phyloP scores from a whole-genome alignment of 2,888 invertebrate genomes.

The Tachystola acroxantha region DNA sequence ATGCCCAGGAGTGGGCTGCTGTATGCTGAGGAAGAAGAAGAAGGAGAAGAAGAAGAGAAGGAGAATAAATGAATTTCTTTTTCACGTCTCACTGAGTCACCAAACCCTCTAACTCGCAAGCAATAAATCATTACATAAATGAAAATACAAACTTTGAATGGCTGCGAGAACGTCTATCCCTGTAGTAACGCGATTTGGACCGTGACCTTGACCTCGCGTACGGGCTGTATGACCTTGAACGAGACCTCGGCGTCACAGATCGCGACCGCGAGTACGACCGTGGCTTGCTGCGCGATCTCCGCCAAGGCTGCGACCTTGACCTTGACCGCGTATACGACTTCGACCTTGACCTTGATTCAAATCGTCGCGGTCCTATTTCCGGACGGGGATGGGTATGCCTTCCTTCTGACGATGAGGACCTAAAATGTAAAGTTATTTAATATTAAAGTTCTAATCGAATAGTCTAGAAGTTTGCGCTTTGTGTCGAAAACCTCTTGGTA shows the following conservation, averaged over 20 bases:
- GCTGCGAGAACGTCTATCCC: conserved; percentile 51
- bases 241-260: conserved; percentile 29
- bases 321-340: conserved; percentile 30
- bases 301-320: conserved; percentile 32
- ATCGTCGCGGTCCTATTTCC: conserved; percentile 40
- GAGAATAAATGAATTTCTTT: too few species aligned
- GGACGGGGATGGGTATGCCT: conserved; percentile 33
- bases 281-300: conserved; percentile 43
- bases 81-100: too few species aligned
- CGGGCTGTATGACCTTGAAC: conserved; percentile 46
- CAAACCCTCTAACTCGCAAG: too few species aligned
- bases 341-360: conserved; percentile 30
- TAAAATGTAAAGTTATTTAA: conserved; percentile 25
- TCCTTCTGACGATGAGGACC: conserved; percentile 32
- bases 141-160: conserved; percentile 58
- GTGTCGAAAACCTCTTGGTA: too few species aligned
- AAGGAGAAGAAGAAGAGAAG: too few species aligned
- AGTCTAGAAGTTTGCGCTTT: too few species aligned
- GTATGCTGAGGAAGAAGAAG: too few species aligned
- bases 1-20: too few species aligned
- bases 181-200: conserved; percentile 41
- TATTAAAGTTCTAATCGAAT: too few species aligned
- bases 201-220: conserved; percentile 48
- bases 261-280: conserved; percentile 40
- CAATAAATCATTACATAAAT: too few species aligned